phyloP scores from a whole-genome alignment of 2,797 vertebrate genomes.

The Hypotaenidia philippensis region DNA sequence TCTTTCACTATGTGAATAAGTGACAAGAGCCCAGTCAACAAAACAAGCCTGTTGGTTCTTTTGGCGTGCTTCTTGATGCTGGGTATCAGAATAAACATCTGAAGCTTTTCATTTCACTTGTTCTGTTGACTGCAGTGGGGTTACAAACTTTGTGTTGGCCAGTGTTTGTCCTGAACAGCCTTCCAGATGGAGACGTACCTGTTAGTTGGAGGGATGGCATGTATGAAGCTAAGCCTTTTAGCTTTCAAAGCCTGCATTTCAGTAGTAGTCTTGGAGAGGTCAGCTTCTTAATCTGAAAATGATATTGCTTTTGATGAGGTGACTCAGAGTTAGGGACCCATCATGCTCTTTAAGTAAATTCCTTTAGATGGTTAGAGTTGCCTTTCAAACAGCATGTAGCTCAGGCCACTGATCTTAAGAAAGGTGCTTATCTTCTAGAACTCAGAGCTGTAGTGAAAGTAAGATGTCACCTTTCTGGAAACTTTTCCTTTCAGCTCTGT shows the following conservation, averaged over 20 bases:
- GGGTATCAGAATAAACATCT: not conserved
- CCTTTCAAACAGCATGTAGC: not conserved
- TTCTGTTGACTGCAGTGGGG: not conserved
- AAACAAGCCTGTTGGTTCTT: not conserved
- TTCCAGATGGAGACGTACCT: not conserved
- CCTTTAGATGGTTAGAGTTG: not conserved
- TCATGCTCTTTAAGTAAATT: not conserved
- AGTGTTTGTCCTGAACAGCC: not conserved
- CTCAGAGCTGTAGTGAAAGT: not conserved
- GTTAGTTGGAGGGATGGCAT: not conserved
- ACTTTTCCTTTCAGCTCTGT: not conserved
- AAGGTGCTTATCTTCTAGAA: not conserved
- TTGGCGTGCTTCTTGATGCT: not conserved
- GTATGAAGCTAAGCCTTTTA: not conserved
- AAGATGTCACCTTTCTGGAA: not conserved
- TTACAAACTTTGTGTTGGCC: not conserved
- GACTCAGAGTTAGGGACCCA: not conserved
- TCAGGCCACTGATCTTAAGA: not conserved
- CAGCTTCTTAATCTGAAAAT: not conserved
- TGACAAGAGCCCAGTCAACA: not conserved
- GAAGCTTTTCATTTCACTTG: not conserved
- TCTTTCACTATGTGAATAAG: not conserved
- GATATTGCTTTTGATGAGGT: not conserved
- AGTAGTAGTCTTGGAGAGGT: not conserved
- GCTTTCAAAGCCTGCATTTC: not conserved